phyloP scores from a whole-genome alignment of 2,797 vertebrate species.

The Agapornis canus region DNA sequence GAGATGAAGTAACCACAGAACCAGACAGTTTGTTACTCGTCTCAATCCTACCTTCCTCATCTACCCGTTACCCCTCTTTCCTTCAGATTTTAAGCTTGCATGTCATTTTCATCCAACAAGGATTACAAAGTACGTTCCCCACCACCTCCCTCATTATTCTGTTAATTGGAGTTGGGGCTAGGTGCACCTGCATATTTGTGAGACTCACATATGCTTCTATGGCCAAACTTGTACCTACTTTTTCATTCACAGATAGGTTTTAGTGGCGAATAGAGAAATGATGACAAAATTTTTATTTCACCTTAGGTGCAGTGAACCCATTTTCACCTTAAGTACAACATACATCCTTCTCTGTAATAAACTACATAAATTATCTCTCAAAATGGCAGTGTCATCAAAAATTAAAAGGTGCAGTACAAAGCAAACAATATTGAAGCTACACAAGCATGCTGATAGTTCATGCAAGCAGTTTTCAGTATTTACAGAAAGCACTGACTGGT shows the following conservation, averaged over 20 bases:
- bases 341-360: neutral
- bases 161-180: neutral
- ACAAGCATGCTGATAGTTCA: slow-evolving; percentile 4
- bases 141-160: neutral
- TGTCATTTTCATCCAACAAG: neutral
- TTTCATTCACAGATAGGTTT: neutral
- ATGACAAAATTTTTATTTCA: neutral
- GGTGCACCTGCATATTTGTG: neutral
- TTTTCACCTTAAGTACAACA: neutral
- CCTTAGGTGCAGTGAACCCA: neutral
- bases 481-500: slow-evolving; percentile 37
- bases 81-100: neutral
- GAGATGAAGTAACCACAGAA: neutral
- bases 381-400: slow-evolving; percentile 30
- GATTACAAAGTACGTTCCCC: neutral
- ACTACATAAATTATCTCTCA: neutral
- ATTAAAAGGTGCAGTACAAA: slow-evolving; percentile 17
- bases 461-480: slow-evolving; percentile 8
- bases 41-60: neutral
- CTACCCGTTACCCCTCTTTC: fast-evolving
- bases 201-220: neutral
- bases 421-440: slow-evolving; percentile 15
- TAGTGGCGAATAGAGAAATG: neutral
- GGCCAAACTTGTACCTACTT: neutral
- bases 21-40: neutral